Base-by-base conservation (phyloP, 2,113 vertebrate species). In the Euleptes europaea region DNA sequence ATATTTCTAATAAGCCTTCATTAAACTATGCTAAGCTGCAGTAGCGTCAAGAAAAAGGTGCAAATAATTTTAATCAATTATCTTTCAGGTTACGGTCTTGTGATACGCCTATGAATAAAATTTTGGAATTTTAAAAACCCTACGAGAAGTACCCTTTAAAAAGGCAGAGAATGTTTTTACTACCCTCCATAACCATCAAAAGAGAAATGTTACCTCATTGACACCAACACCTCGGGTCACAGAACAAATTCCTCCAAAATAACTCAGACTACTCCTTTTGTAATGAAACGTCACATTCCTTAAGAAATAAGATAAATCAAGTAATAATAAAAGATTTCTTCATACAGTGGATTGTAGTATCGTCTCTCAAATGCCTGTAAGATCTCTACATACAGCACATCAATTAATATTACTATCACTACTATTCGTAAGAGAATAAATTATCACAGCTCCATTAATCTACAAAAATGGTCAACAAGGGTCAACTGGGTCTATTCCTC, bases 271-370 rank as follows among this genome's bases (percentile, higher is more conserved):
- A 96, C 99, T 98, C 91, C 97, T 97, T 94, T 97, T 97, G 89
- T 98, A 99, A 94, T 99, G 97, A 95, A 99, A 99, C 14, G 97
- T 98, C 94, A 98, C 97, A 66, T 98, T 98, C 94, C 98, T 99
- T 91, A 74, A 85, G 86, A 75, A 90, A 80, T 85, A 63, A 93
- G 88, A 80, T 77, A 88, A 88, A 72, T 75, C 83, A 65, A 91
- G 86, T 54, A 81, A 86, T 87, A 73, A 90, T 33, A 51, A 79
- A 51, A 73, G 83, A 23, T 78, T 60, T 23, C 35, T 35, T 49
- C 14, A 72, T 72, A n/a, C 49, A 44, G 23, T 8, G 54, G 40
- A 71, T 10, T 33, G 31, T 19, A 51, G n/a, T 4, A 14, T 31
- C 73, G 86, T 63, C 33, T 85, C 17, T 87, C 13, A 92, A 38